Evolutionary conservation across 2,113 vertebrate genomes (phyloP).

Genomic region (Coturnix japonica): DNA sequence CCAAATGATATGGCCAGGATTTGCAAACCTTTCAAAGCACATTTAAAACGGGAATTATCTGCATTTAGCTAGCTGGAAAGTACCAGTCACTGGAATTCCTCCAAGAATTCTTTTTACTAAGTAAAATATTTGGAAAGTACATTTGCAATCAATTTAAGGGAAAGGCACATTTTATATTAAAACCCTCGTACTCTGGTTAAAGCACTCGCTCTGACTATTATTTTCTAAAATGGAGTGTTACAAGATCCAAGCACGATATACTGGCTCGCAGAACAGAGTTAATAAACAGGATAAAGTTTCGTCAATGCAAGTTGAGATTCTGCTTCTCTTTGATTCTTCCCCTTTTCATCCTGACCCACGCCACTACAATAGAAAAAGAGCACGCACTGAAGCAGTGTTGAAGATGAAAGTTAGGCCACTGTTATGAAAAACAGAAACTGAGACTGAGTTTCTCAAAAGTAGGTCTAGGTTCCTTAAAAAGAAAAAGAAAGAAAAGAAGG

Average conservation of each 20-base stretch:
- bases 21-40: background rate
- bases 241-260: constrained; percentile 70
- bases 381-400: background rate
- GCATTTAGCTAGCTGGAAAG: constrained; percentile 50
- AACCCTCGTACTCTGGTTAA: constrained; percentile 48
- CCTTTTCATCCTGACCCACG: constrained; percentile 32
- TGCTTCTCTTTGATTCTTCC: constrained; percentile 59
- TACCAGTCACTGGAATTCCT: constrained; percentile 53
- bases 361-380: background rate
- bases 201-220: constrained; percentile 62
- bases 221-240: constrained; percentile 70
- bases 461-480: background rate
- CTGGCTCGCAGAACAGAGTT: constrained; percentile 12
- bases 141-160: constrained; percentile 73
- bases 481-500: background rate
- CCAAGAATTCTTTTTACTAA: constrained; percentile 60
- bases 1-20: background rate
- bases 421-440: constrained; percentile 34
- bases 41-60: constrained; percentile 53
- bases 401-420: constrained; percentile 27
- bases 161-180: constrained; percentile 63
- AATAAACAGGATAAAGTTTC: constrained; percentile 72
- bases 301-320: constrained; percentile 45
- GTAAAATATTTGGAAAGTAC: constrained; percentile 70
- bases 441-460: background rate